Conservation (phyloP, 2,113 vertebrate genomes). For the Phocoena sinus region DNA sequence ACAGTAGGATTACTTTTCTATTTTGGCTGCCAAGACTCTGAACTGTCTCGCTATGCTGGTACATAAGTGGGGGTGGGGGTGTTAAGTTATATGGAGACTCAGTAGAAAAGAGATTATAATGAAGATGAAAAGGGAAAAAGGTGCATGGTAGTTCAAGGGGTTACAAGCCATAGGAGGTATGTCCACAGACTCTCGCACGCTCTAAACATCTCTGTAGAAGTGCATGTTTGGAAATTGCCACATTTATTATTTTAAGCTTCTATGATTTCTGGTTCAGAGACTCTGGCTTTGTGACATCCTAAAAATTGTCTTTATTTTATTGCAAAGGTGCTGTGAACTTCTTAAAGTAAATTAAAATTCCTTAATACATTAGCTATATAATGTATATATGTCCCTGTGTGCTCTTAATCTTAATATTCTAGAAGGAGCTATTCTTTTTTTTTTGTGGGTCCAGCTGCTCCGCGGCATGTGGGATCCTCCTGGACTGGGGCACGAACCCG, state of each 20-base stretch:
- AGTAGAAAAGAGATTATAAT: background rate
- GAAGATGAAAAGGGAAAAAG: background rate
- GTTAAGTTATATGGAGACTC: background rate
- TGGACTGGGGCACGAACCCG: too few relatives aligned
- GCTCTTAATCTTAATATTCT: background rate
- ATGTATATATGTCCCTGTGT: background rate
- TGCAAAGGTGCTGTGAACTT: background rate
- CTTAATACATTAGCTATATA: background rate
- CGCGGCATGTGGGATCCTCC: too few relatives aligned
- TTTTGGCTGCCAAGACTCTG: background rate
- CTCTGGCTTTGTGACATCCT: background rate
- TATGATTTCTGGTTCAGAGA: background rate
- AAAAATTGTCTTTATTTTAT: background rate
- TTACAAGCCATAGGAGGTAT: background rate
- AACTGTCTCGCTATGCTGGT: background rate
- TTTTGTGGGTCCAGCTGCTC: too few relatives aligned
- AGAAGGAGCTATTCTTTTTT: background rate
- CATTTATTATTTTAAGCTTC: background rate
- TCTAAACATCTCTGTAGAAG: background rate
- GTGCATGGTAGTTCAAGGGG: background rate
- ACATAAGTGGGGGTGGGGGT: background rate
- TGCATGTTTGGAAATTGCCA: background rate
- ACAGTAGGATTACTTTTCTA: background rate
- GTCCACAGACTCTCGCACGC: background rate
- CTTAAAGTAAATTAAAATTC: background rate